Conservation (phyloP, 1,140 invertebrate species). For the Planococcus citri region DNA sequence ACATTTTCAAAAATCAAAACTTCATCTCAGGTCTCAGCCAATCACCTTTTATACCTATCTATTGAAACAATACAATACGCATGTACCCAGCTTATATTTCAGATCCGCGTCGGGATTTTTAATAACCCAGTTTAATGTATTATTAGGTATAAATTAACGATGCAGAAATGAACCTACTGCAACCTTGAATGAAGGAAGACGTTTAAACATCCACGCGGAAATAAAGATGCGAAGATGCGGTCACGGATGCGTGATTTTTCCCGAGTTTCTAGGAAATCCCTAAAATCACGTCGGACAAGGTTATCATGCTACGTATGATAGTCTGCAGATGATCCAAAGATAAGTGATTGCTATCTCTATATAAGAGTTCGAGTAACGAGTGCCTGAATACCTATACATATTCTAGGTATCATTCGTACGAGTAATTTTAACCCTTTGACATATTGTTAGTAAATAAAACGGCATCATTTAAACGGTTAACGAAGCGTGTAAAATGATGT, state of each 20-base stretch:
- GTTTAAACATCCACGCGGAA: background rate
- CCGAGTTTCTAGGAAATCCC: background rate
- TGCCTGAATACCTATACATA: too few species aligned
- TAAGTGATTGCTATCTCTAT: background rate
- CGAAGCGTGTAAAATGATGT: slow-evolving; percentile 2
- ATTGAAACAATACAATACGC: too few species aligned
- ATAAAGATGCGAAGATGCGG: background rate
- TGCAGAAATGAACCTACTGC: background rate
- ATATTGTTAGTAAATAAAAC: background rate
- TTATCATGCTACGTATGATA: background rate
- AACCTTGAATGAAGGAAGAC: background rate
- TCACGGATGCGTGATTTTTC: background rate
- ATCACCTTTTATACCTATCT: too few species aligned
- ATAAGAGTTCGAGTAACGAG: too few species aligned
- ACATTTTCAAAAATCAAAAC: too few species aligned
- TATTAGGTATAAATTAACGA: background rate
- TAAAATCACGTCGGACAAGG: background rate
- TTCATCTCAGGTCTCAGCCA: too few species aligned
- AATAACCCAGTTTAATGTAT: background rate
- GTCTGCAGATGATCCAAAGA: background rate
- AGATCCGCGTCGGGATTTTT: too few species aligned
- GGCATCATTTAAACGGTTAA: background rate
- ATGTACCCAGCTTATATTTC: too few species aligned
- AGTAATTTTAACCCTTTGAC: background rate
- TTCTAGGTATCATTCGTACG: background rate